A percentile compares a stretch with the other conserved stretches of the same genome.
Conservation (phyloP, 2,888 invertebrate species). For the Perithous albicinctus region DNA sequence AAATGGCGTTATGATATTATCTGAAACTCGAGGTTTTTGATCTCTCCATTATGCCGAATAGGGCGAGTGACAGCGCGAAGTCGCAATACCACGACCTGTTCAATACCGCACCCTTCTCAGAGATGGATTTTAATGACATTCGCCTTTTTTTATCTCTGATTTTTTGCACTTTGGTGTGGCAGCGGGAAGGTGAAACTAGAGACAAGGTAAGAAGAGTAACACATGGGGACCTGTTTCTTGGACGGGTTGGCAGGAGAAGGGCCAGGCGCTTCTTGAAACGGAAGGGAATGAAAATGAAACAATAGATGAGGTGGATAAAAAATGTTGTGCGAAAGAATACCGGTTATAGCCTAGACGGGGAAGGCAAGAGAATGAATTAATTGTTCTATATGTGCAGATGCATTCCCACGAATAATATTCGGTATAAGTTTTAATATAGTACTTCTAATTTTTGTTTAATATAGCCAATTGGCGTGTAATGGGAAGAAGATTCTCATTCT, state of each 20-base stretch:
- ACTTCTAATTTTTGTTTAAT: neutral
- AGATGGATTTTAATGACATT: neutral
- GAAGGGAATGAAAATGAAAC: constrained; percentile 57
- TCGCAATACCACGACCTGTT: neutral
- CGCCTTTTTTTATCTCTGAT: neutral
- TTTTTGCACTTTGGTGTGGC: neutral
- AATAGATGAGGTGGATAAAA: constrained; percentile 51
- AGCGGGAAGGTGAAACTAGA: neutral
- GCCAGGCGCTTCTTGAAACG: constrained; percentile 13
- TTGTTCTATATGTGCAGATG: constrained; percentile 40
- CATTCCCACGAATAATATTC: constrained; percentile 51
- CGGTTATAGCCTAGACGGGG: constrained; percentile 50
- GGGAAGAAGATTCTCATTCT: too few species aligned
- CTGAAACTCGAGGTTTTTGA: neutral
- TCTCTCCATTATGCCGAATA: constrained; percentile 1
- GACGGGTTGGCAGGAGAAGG: neutral
- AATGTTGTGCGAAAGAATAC: constrained; percentile 56
- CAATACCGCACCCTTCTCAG: neutral
- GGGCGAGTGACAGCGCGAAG: constrained; percentile 5
- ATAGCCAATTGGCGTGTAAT: too few species aligned
- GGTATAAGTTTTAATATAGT: neutral
- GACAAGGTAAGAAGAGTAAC: neutral
- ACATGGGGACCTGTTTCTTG: constrained; percentile 2
- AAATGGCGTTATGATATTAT: constrained; percentile 10
- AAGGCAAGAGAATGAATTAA: constrained; percentile 25